Conservation (phyloP, 2,797 vertebrate species). For the Apodemus agrarius region DNA sequence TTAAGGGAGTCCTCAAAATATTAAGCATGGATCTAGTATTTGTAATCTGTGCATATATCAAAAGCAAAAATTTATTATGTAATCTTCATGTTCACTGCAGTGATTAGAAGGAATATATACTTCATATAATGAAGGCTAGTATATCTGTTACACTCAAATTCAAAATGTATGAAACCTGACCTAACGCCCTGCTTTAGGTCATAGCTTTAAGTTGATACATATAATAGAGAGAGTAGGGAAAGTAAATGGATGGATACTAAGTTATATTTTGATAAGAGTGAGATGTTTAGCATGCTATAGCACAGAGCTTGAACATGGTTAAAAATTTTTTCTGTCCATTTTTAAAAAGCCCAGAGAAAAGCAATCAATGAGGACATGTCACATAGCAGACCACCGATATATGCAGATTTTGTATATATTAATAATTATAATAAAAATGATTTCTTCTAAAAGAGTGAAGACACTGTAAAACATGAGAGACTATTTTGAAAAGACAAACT, state of each 20-base stretch:
- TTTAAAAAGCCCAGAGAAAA: background rate
- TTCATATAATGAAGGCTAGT: background rate
- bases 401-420: background rate
- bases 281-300: background rate
- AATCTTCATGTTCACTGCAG: background rate
- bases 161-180: background rate
- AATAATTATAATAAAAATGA: background rate
- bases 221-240: no score
- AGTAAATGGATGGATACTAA: background rate
- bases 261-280: background rate
- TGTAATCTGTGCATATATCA: background rate
- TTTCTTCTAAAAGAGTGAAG: background rate
- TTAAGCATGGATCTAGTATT: background rate
- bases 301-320: background rate
- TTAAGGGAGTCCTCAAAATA: background rate
- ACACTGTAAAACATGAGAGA: background rate
- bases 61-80: background rate
- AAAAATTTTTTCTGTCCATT: no score
- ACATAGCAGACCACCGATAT: background rate
- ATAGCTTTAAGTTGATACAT: background rate
- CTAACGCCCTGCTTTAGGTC: background rate
- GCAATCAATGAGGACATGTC: no score
- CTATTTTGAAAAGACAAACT: background rate
- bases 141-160: background rate
- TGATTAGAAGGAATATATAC: background rate